Evolutionary conservation across 2,888 invertebrate genomes (phyloP).

Genomic region (Hirtodrosophila alboralis): DNA sequence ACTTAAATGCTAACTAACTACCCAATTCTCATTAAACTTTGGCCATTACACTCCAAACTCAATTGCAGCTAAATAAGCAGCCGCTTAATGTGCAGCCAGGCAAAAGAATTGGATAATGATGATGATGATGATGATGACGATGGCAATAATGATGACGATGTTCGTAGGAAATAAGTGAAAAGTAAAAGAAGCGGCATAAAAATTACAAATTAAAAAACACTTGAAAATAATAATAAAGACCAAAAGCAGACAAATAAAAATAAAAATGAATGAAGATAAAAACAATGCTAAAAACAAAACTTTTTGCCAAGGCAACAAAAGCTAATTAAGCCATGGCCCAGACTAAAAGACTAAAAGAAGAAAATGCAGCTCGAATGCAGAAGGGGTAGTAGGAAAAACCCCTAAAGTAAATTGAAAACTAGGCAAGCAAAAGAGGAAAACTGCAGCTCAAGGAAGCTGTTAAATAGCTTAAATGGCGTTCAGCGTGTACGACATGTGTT

Average conservation of each 20-base stretch:
- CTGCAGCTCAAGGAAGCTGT: conserved; percentile 64
- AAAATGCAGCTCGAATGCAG: conserved; percentile 44
- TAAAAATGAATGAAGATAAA: neutral
- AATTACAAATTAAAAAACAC: conserved; percentile 71
- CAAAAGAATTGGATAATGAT: too few species aligned
- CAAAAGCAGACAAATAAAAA: conserved; percentile 43
- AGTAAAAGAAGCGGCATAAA: conserved; percentile 54
- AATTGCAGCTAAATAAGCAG: conserved; percentile 55
- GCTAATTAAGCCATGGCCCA: conserved; percentile 69
- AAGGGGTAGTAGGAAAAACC: conserved; percentile 32
- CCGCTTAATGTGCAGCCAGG: conserved; percentile 47
- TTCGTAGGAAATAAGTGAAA: too few species aligned
- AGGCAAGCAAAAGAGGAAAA: conserved; percentile 55
- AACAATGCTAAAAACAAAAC: conserved; percentile 18
- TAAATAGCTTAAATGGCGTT: conserved; percentile 69
- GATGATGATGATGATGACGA: conserved; percentile 21
- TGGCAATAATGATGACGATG: conserved; percentile 12
- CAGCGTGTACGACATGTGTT: conserved; percentile 73
- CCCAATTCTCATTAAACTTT: conserved; percentile 72
- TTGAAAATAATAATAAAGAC: conserved; percentile 67
- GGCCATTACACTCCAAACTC: conserved; percentile 68
- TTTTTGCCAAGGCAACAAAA: conserved; percentile 64
- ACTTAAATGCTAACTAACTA: conserved; percentile 68
- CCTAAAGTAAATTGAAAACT: conserved; percentile 66
- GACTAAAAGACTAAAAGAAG: conserved; percentile 12